Base-by-base conservation (phyloP, 2,797 vertebrate genomes). In the Enteromius anoplus region DNA sequence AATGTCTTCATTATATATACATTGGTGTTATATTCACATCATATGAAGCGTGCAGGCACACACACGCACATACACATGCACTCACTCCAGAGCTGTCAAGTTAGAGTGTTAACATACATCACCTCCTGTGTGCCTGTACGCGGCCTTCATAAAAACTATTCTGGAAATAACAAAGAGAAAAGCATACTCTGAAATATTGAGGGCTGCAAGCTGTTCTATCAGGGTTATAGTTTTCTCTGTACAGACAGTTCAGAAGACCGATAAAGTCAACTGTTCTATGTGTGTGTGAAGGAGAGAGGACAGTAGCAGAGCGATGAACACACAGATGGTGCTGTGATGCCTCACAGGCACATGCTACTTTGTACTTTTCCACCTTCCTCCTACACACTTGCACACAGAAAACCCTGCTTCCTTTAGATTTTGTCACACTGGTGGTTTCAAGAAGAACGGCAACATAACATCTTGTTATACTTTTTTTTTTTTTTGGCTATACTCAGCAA, bases 331-430 rank as follows among this genome's bases (percentile, higher is more conserved):
- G 90, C 85, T 89, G 89, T 87, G 87, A 89, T 91, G 91, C 90
- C 90, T 93, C 91, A 91, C 89, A 93, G 91, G 89, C 91, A 89
- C 91, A 90, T 91, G 89, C 87, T 93, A 91, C 89, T 90, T 92
- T 89, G 88, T 93, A 91, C 89, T 91, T 93, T 92, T 93, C 90
- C 91, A 92, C 91, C 89, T 88, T 91, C 91, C 92, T 91, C 93
- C 92, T 85, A 93, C 92, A 91, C 92, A 78, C 66, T 78, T 76
- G 55, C 75, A 23, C 75, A 78, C 75, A 71, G 64, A 60, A 69
- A 77, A 60, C 81, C 75, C 62, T 45, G 42, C 49, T 78, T 83
- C 66, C 75, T 78, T 83, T 83, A 71, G 66, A 83, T 78, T 71
- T 70, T 60, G 75, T 83, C 82, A 78, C 66, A 83, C 82, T 83